Percentiles rank a stretch among this genome's conserved stretches.
phyloP scores from a whole-genome alignment of 2,797 vertebrate genomes.

The Myotis planiceps region DNA sequence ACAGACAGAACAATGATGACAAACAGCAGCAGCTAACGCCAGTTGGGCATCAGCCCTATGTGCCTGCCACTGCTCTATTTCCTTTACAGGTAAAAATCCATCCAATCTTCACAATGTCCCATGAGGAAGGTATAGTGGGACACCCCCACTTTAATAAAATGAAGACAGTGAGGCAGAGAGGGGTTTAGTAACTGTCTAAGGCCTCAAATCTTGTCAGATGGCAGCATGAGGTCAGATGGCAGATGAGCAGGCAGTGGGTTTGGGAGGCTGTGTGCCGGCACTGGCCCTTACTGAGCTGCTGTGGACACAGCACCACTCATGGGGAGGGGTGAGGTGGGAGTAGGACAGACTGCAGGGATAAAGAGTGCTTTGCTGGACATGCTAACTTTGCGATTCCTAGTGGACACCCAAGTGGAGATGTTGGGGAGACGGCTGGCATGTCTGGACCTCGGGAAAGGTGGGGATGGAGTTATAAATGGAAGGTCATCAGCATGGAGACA shows the following conservation, averaged over 20 bases:
- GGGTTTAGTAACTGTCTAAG: not conserved
- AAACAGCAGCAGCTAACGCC: not conserved
- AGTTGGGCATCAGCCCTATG: not conserved
- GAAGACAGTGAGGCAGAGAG: not conserved
- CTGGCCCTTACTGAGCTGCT: not conserved
- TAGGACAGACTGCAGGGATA: not conserved
- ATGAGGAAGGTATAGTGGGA: not conserved
- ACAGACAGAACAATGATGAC: not conserved
- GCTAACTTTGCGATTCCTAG: not conserved
- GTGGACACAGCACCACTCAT: not conserved
- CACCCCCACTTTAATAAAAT: not conserved
- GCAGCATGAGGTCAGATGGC: not conserved
- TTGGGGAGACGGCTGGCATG: not conserved
- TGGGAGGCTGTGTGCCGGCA: not conserved
- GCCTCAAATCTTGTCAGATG: not conserved
- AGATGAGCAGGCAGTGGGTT: not conserved
- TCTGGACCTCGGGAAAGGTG: not conserved
- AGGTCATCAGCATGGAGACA: not conserved
- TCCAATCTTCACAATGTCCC: not conserved
- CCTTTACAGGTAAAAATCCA: not conserved
- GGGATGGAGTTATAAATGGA: not conserved
- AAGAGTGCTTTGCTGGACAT: not conserved
- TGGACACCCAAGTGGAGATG: not conserved
- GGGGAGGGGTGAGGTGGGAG: not conserved
- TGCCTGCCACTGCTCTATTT: not conserved